phyloP scores from a whole-genome alignment of 1,140 invertebrate species.

The Heliconius melpomene region DNA sequence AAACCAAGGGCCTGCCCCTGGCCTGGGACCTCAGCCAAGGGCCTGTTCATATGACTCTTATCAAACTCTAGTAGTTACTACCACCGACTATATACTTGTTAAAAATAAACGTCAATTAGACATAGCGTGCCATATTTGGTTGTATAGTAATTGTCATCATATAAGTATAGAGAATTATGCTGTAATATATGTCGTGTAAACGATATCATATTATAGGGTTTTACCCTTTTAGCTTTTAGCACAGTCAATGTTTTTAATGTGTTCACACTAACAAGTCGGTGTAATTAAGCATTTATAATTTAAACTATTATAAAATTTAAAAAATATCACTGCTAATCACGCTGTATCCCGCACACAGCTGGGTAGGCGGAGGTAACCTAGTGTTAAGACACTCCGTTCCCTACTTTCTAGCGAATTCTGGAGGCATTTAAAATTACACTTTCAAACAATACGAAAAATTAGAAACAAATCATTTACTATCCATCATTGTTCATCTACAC shows the following conservation, averaged over 20 bases:
- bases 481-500: slow-evolving; percentile 40
- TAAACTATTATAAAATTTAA: too few species aligned
- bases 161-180: slow-evolving; percentile 16
- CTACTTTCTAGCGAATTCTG: too few species aligned
- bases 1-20: too few species aligned
- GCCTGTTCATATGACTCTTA: slow-evolving; percentile 19
- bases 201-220: slow-evolving; percentile 12
- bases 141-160: slow-evolving; percentile 26
- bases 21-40: slow-evolving; percentile 11
- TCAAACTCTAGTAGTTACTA: slow-evolving; percentile 1
- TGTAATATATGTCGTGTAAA: slow-evolving; percentile 25
- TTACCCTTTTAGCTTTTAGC: not conserved
- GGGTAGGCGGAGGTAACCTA: too few species aligned
- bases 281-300: not conserved
- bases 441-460: not conserved
- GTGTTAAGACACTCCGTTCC: too few species aligned
- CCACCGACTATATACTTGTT: not conserved
- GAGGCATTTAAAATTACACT: not conserved
- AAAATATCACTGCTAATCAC: too few species aligned
- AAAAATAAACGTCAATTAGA: not conserved
- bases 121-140: slow-evolving; percentile 22
- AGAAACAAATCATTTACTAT: slow-evolving; percentile 13
- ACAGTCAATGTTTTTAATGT: not conserved
- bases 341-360: too few species aligned
- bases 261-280: not conserved